Conservation (phyloP, 2,888 invertebrate genomes). For the Drosophila nr. medialis region DNA sequence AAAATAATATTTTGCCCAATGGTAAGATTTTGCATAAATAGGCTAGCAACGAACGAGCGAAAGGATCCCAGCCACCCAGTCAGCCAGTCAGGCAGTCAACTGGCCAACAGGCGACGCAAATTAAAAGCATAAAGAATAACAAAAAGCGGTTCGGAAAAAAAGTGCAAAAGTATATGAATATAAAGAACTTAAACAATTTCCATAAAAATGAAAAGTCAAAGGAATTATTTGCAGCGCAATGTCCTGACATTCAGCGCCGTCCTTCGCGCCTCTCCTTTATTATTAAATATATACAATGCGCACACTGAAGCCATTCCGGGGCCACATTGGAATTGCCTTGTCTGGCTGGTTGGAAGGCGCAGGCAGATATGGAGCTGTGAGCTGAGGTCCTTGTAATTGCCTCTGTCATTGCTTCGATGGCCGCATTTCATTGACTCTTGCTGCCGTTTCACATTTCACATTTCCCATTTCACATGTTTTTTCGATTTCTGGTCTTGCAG, state of each 20-base stretch:
- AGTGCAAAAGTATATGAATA: constrained; percentile 64
- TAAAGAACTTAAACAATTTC: constrained; percentile 71
- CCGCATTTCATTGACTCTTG: constrained; percentile 59
- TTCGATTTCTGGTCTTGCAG: constrained; percentile 79
- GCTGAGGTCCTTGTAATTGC: constrained; percentile 62
- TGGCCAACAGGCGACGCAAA: constrained; percentile 40
- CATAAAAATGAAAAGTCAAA: constrained; percentile 76
- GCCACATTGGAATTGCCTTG: constrained; percentile 16
- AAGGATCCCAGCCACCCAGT: constrained; percentile 42
- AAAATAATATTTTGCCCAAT: constrained; percentile 85
- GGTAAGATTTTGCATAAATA: constrained; percentile 83
- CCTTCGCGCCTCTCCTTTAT: constrained; percentile 39
- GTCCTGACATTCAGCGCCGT: constrained; percentile 12
- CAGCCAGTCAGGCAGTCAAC: constrained; percentile 10
- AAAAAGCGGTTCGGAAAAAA: constrained; percentile 23
- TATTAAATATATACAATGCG: constrained; percentile 71
- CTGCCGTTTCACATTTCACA: constrained; percentile 32
- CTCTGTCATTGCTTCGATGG: constrained; percentile 69
- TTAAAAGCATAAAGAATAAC: constrained; percentile 53
- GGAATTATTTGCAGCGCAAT: constrained; percentile 58
- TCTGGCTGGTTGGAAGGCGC: constrained; percentile 13
- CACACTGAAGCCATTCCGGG: constrained; percentile 35
- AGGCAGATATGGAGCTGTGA: constrained; percentile 13
- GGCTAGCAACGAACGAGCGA: constrained; percentile 24
- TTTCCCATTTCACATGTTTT: not conserved